These are phyloP conservation scores for Germaria angustata DNA, from an alignment of 2,888 invertebrate genomes.

Conservation along the genomic window DNA sequence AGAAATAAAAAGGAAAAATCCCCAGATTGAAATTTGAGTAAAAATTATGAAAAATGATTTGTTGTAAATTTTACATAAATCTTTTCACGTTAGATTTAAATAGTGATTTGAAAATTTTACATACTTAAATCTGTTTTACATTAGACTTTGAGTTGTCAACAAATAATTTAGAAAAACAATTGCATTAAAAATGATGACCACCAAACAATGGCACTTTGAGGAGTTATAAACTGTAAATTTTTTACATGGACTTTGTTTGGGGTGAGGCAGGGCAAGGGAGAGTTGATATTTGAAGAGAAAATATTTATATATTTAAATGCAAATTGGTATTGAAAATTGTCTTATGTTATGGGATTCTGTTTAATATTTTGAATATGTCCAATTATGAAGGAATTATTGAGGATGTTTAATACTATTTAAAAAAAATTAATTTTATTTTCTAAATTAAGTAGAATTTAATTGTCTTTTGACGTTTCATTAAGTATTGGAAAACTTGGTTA, in stretches of 20 bases:
- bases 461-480: slow-evolving; percentile 26
- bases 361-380: slow-evolving; percentile 13
- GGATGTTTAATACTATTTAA: slow-evolving; percentile 32
- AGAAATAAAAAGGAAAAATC: slow-evolving; percentile 19
- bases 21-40: slow-evolving; percentile 12
- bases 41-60: not conserved
- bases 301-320: not conserved
- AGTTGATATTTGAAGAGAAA: not conserved
- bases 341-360: not conserved
- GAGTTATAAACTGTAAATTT: slow-evolving; percentile 15
- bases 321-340: slow-evolving; percentile 4
- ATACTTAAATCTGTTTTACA: no score
- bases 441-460: slow-evolving; percentile 31
- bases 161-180: slow-evolving; percentile 28
- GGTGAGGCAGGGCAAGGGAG: not conserved
- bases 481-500: slow-evolving; percentile 50
- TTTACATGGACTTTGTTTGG: not conserved
- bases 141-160: slow-evolving; percentile 48
- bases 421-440: not conserved
- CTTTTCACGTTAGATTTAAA: no score
- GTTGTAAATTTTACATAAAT: not conserved
- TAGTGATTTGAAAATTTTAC: no score
- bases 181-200: slow-evolving; percentile 57
- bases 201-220: slow-evolving; percentile 62
- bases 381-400: slow-evolving; percentile 28